Conservation (phyloP, 2,113 vertebrate genomes). For the Bujurquina vittata region DNA sequence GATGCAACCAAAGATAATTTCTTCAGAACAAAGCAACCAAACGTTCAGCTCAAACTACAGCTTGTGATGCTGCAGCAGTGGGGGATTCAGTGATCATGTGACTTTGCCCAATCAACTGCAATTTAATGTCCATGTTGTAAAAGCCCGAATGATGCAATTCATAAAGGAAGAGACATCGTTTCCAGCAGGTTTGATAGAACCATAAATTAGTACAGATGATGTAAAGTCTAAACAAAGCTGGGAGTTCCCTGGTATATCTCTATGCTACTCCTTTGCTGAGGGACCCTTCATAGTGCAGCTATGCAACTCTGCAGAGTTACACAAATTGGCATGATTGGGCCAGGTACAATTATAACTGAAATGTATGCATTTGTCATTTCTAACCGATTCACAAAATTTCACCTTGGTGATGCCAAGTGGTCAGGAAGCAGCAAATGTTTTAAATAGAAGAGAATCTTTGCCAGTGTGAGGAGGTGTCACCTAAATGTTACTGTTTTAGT, state of each 20-base stretch:
- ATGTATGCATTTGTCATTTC: too few species aligned
- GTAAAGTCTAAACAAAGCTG: neutral
- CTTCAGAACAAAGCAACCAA: neutral
- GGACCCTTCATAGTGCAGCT: neutral
- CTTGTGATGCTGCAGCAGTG: neutral
- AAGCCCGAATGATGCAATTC: neutral
- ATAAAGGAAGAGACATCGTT: neutral
- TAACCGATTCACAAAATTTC: too few species aligned
- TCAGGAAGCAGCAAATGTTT: neutral
- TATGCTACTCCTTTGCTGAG: neutral
- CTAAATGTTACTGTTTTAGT: neutral
- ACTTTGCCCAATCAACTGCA: neutral
- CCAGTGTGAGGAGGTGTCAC: neutral
- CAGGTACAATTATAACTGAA: too few species aligned
- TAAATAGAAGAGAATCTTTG: neutral
- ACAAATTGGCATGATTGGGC: too few species aligned
- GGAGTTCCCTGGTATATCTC: neutral
- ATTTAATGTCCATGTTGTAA: neutral
- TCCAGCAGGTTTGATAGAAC: neutral
- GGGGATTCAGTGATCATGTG: neutral
- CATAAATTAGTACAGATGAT: neutral
- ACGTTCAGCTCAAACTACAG: neutral
- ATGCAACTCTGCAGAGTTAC: too few species aligned
- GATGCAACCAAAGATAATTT: neutral
- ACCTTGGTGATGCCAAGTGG: neutral